Percentiles rank a stretch among this genome's conserved stretches.
Evolutionary conservation across 2,888 invertebrate species (phyloP).

Genomic region (Leptinotarsa peninsularis): DNA sequence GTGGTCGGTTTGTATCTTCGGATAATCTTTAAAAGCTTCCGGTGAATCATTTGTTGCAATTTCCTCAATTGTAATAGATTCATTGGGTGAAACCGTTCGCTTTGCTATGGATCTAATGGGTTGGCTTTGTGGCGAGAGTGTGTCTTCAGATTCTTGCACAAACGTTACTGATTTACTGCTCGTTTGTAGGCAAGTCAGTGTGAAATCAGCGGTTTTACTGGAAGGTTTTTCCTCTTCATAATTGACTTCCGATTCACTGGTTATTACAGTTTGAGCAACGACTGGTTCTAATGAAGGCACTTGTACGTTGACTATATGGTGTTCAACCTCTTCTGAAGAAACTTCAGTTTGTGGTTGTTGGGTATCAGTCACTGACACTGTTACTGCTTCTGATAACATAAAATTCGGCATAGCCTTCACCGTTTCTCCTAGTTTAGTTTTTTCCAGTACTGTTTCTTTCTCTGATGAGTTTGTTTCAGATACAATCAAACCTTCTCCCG

Average conservation of each 20-base stretch:
- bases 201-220: slow-evolving; percentile 66
- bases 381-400: slow-evolving; percentile 70
- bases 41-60: slow-evolving; percentile 70
- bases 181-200: slow-evolving; percentile 70
- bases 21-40: slow-evolving; percentile 67
- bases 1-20: slow-evolving; percentile 71
- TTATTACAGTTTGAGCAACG: slow-evolving; percentile 70
- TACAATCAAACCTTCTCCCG: slow-evolving; percentile 73
- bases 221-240: slow-evolving; percentile 66
- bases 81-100: slow-evolving; percentile 70
- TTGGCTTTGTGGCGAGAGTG: slow-evolving; percentile 68
- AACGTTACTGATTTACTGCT: slow-evolving; percentile 71
- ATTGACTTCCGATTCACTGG: slow-evolving; percentile 72
- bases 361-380: slow-evolving; percentile 73
- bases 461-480: slow-evolving; percentile 72
- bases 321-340: slow-evolving; percentile 65
- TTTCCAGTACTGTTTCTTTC: slow-evolving; percentile 72
- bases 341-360: slow-evolving; percentile 74
- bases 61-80: slow-evolving; percentile 73
- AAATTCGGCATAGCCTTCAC: slow-evolving; percentile 69
- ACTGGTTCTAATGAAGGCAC: slow-evolving; percentile 74
- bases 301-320: slow-evolving; percentile 72
- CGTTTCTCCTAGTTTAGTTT: slow-evolving; percentile 63
- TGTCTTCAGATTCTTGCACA: slow-evolving; percentile 77
- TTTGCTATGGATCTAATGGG: slow-evolving; percentile 71